Conservation (phyloP, 1,140 invertebrate species). For the Aphis gossypii region DNA sequence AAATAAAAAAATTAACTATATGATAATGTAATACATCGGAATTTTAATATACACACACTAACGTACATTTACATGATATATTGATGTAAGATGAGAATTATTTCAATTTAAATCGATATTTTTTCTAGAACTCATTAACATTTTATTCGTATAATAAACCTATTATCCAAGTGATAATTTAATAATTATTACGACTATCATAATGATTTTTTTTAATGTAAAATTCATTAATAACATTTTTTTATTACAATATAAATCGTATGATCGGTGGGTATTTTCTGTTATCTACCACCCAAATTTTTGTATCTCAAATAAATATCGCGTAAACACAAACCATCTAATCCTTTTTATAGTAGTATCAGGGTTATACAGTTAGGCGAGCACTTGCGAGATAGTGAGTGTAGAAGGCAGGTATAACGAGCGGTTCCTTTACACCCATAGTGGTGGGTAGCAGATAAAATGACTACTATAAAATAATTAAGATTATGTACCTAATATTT, state of each 20-base stretch:
- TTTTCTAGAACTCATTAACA: background rate
- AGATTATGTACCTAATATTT: no score
- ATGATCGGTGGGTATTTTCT: background rate
- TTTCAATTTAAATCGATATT: background rate
- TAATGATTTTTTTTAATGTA: background rate
- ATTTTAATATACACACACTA: background rate
- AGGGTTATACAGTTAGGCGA: background rate
- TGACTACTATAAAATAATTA: no score
- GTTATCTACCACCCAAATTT: background rate
- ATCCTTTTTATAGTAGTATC: background rate
- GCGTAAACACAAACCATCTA: background rate
- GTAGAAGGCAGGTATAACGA: no score
- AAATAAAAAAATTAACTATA: background rate
- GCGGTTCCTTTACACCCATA: no score
- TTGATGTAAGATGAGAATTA: background rate
- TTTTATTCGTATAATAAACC: no score
- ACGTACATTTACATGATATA: background rate
- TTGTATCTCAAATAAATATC: background rate
- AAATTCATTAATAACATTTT: background rate
- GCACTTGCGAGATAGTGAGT: no score
- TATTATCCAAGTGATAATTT: background rate
- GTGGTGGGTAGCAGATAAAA: no score
- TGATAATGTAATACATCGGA: background rate
- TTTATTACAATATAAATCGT: background rate
- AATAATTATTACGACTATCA: background rate